Conservation (phyloP, 1,140 invertebrate genomes). For the Wasmannia auropunctata region DNA sequence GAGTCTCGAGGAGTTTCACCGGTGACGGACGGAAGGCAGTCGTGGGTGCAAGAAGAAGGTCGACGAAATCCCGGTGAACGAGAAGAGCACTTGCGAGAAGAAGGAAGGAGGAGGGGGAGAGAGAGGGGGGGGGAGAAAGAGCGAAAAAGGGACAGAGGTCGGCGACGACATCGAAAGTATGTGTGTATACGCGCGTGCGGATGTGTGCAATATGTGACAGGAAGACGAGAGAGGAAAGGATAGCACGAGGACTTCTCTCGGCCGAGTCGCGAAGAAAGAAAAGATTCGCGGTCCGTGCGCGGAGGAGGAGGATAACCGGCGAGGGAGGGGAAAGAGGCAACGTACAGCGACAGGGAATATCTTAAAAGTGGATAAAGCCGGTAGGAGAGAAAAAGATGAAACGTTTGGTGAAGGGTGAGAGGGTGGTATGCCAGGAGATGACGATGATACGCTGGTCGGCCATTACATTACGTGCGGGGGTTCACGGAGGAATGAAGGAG, state of each 20-base stretch:
- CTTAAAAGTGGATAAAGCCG: constrained; percentile 74
- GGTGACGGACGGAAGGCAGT: constrained; percentile 9
- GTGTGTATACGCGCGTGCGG: not conserved
- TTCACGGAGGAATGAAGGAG: constrained; percentile 27
- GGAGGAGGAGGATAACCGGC: constrained; percentile 29
- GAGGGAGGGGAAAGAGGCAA: constrained; percentile 10
- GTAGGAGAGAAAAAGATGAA: constrained; percentile 37
- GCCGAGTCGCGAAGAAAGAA: constrained; percentile 55
- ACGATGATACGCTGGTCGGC: constrained; percentile 82
- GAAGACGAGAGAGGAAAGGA: constrained; percentile 10
- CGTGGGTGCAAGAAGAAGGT: constrained; percentile 14
- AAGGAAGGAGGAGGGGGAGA: no score
- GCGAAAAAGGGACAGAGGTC: constrained; percentile 33
- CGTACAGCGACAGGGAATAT: constrained; percentile 63
- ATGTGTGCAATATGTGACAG: constrained; percentile 4
- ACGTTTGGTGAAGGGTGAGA: constrained; percentile 31
- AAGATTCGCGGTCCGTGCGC: constrained; percentile 33
- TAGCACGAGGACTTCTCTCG: constrained; percentile 28
- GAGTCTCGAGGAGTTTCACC: constrained; percentile 40
- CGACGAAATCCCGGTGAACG: constrained; percentile 11
- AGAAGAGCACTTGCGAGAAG: not conserved
- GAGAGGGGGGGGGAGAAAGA: no score
- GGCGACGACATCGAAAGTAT: constrained; percentile 19
- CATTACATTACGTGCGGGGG: constrained; percentile 82
- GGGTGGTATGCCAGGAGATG: constrained; percentile 49